Base-by-base conservation (phyloP, 1,140 invertebrate genomes). In the Anoplophora glabripennis region DNA sequence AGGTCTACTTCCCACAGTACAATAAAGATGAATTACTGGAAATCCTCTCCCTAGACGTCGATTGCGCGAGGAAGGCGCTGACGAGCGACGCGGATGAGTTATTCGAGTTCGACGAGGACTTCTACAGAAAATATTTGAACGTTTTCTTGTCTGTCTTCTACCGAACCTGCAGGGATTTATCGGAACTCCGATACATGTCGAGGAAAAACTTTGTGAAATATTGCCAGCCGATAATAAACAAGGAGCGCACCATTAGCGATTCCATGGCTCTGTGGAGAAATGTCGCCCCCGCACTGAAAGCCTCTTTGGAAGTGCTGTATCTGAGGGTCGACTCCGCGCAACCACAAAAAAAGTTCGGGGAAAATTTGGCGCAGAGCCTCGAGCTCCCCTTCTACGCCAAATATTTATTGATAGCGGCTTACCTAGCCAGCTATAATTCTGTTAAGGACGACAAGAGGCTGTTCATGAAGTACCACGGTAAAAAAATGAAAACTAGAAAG, bases 381-480 rank as follows among this genome's bases (percentile, higher is more conserved):
- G 92, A 96, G 72, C 76, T 96, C 4, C 93, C 93, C 0, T 93
- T 86, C 70, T 95, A 93, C 76, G 88, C 89, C 0, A 95, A 95
- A 75, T 94, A 85, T 74, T 79, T 96, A 35, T 76, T 96, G 3
- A 90, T 96, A 21, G 90, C 93, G 17, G 88, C 92, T 7, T 96
- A 92, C 74, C 77, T 96, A 54, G 93, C 93, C 0, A 96, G 93
- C 17, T 92, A 95, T 68, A 95, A 95, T 77, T 89, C 91, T 0
- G 81, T 86, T 0, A 93, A 90, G 68, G 85, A 89, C 65, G 93
- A 96, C 73, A 90, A 89, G 71, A 79, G 87, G 52, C 74, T 93
- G 3, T 94, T 93, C 72, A 81, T 90, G 68, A 92, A 92, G 80
- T 74, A 86, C 74, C 81, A 88, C 76, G 84, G 82, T 33, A 83